Conservation (phyloP, 2,888 invertebrate genomes). For the Cephalotes varians region DNA sequence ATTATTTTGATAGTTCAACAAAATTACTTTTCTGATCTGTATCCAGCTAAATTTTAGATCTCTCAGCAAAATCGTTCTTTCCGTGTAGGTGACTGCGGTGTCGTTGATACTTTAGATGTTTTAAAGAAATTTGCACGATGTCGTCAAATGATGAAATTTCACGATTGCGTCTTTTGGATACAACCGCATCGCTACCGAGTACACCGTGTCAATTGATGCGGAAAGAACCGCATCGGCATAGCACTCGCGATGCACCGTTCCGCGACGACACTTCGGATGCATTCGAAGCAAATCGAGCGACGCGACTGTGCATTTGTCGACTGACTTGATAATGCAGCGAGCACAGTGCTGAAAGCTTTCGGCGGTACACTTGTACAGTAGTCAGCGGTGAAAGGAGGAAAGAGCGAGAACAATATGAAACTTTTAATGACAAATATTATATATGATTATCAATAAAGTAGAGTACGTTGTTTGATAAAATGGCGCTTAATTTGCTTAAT, state of each 20-base stretch:
- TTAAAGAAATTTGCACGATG: background rate
- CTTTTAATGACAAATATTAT: background rate
- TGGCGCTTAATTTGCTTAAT: background rate
- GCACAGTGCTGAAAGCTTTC: slow-evolving; percentile 2
- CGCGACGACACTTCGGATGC: background rate
- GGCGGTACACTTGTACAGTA: background rate
- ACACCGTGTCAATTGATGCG: slow-evolving; percentile 9
- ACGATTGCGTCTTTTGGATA: background rate
- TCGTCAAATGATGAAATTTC: background rate
- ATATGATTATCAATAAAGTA: background rate
- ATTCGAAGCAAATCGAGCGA: slow-evolving; percentile 23
- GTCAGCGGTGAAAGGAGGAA: background rate
- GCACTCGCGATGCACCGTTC: background rate
- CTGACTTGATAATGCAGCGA: slow-evolving; percentile 23
- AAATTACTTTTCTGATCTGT: too few species aligned
- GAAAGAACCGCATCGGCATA: slow-evolving; percentile 12
- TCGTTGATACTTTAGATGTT: slow-evolving; percentile 1
- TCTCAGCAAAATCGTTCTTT: too few species aligned
- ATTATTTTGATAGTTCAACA: too few species aligned
- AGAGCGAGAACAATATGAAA: background rate
- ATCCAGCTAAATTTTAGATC: too few species aligned
- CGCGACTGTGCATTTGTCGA: slow-evolving; percentile 25
- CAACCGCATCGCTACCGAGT: background rate
- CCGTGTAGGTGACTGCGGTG: background rate
- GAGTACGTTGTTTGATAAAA: background rate